phyloP scores from a whole-genome alignment of 1,140 invertebrate species.

The Drosophila nikananu region DNA sequence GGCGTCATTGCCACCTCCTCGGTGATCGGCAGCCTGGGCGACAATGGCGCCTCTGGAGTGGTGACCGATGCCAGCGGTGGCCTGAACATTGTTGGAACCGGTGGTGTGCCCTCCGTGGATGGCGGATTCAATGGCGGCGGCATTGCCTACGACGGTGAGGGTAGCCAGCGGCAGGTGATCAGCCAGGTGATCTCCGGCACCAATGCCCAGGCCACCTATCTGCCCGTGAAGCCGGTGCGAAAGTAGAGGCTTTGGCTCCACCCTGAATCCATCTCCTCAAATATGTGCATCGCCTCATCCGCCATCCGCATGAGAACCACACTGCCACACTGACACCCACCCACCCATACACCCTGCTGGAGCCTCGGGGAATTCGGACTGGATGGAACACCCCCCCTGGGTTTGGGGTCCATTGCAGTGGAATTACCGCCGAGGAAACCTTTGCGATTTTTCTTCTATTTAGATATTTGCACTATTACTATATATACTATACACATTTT shows the following conservation, averaged over 20 bases:
- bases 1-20: constrained; percentile 73
- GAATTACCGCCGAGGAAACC: constrained; percentile 36
- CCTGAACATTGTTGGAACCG: constrained; percentile 67
- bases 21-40: constrained; percentile 73
- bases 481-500: constrained; percentile 10
- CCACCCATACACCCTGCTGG: constrained; percentile 17
- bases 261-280: neutral
- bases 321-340: constrained; percentile 23
- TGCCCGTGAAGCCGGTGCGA: constrained; percentile 68
- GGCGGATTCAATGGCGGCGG: neutral
- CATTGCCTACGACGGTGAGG: constrained; percentile 27
- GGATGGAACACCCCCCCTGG: constrained; percentile 6
- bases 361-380: constrained; percentile 31
- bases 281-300: neutral
- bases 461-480: constrained; percentile 14
- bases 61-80: constrained; percentile 46
- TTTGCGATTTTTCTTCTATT: constrained; percentile 45
- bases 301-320: neutral
- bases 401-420: constrained; percentile 36
- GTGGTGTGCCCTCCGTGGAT: constrained; percentile 58
- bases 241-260: constrained; percentile 42
- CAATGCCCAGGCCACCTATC: constrained; percentile 81
- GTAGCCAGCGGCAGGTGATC: constrained; percentile 44
- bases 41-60: constrained; percentile 66
- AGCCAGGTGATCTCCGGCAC: constrained; percentile 34